Evolutionary conservation across 2,888 invertebrate species (phyloP).

Genomic region (Mantis religiosa): DNA sequence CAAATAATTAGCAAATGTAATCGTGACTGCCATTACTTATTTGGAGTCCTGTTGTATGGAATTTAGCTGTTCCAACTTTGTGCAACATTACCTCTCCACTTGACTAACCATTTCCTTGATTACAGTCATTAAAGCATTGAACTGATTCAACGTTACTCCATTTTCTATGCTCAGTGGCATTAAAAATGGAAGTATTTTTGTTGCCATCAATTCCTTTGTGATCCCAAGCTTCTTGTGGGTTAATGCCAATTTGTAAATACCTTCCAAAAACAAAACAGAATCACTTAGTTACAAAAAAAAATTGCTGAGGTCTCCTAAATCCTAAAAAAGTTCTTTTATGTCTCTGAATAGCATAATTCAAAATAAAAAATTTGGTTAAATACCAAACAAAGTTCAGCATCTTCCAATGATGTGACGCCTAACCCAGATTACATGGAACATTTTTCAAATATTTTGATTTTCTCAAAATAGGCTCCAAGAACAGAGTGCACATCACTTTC

Average conservation of each 20-base stretch:
- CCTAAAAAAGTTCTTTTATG: too few relatives aligned
- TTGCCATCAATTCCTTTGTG: conserved; percentile 89
- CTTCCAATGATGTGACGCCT: too few relatives aligned
- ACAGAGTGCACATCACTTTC: too few relatives aligned
- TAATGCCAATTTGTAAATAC: conserved; percentile 87
- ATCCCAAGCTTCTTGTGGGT: conserved; percentile 88
- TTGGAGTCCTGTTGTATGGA: conserved; percentile 69
- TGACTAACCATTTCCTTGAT: conserved; percentile 86
- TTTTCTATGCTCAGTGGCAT: conserved; percentile 90
- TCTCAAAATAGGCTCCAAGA: too few relatives aligned
- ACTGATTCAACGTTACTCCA: conserved; percentile 83
- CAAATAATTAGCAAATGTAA: too few relatives aligned
- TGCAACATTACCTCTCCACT: conserved; percentile 88
- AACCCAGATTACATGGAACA: too few relatives aligned
- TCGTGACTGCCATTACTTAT: too few relatives aligned
- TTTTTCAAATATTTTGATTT: too few relatives aligned
- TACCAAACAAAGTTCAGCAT: too few relatives aligned
- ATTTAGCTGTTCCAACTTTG: conserved; percentile 84
- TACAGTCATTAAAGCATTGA: conserved; percentile 77
- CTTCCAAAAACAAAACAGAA: conserved; percentile 44
- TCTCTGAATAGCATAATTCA: too few relatives aligned
- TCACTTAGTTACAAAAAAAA: not conserved
- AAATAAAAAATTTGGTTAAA: too few relatives aligned
- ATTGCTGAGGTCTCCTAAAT: too few relatives aligned
- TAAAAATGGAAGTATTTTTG: conserved; percentile 87